Base-by-base conservation (phyloP, 2,113 vertebrate species). In the Poeciliopsis prolifica region DNA sequence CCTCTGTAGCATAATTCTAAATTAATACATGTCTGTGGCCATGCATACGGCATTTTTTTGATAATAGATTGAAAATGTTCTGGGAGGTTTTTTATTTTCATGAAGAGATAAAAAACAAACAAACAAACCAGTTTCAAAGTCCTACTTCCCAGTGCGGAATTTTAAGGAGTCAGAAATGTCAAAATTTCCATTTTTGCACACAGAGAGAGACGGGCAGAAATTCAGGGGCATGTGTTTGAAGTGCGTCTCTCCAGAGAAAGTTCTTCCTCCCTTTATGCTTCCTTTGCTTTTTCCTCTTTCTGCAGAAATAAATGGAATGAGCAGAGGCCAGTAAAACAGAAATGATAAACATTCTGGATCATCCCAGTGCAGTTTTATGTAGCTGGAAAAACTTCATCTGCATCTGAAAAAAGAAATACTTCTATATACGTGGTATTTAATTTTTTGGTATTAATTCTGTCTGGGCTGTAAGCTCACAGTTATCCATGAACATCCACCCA, bases 141-240 rank as follows among this genome's bases (percentile, higher is more conserved):
- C 54, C 80, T 11, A 17, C 11, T 54, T 76, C 70, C 69, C 72
- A 65, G 48, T 40, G 73, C 70, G 86, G 84, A 91, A 91, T 86
- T 84, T 73, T 74, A 80, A 90, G 77, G 73, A 73, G 33, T 61
- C 29, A 83, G 80, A 94, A 94, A 94, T 93, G 92, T 93, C 92
- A 93, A 88, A 87, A 93, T 94, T 88, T 93, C 91, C 92, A 94
- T 94, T 86, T 85, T 37, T 83, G 85, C 84, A 82, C 74, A 82
- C 61, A 80, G 26, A 81, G 35, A 86, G 12, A 73, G 78, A 65
- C 24, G 60, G 72, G 84, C 67, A 79, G 75, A 35, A 87, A 82
- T 81, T 87, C 65, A 75, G 61, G 68, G 71, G 48, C 30, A 29
- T 31, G 75, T 78, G 83, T 91, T 92, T 91, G 81, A 90, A 90